phyloP scores from a whole-genome alignment of 2,797 vertebrate species.

The Poecile montanus region DNA sequence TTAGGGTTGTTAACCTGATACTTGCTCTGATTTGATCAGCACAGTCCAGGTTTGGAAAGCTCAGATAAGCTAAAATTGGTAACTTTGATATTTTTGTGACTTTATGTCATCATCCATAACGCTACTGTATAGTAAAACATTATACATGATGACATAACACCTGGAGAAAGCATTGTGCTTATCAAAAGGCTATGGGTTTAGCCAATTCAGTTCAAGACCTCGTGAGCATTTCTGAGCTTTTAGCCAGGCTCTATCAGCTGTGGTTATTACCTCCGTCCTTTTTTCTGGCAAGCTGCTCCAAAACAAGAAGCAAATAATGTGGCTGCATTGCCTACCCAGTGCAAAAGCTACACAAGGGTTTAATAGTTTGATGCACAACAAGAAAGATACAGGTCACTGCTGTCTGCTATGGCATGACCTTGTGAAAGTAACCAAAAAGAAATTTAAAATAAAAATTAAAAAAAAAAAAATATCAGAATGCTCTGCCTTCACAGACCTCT shows the following conservation, averaged over 20 bases:
- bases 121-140: conserved; percentile 11
- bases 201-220: conserved; percentile 51
- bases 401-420: background rate
- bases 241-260: conserved; percentile 46
- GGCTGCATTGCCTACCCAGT: background rate
- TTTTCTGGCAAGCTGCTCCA: conserved; percentile 18
- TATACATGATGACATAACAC: conserved; percentile 63
- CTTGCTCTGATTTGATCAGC: conserved; percentile 35
- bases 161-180: conserved; percentile 60
- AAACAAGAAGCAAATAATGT: background rate
- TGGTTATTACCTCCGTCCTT: conserved; percentile 8
- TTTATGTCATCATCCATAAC: conserved; percentile 52
- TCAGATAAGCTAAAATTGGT: conserved; percentile 35
- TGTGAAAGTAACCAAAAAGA: background rate
- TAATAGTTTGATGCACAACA: background rate
- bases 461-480: background rate
- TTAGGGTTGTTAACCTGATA: conserved; percentile 32
- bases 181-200: conserved; percentile 28
- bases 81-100: conserved; percentile 60
- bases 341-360: background rate
- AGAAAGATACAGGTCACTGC: background rate
- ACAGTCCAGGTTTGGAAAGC: conserved; percentile 17
- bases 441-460: background rate
- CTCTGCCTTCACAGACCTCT: background rate
- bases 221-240: conserved; percentile 43